phyloP scores from a whole-genome alignment of 1,140 invertebrate species.

The Teleopsis dalmanni region DNA sequence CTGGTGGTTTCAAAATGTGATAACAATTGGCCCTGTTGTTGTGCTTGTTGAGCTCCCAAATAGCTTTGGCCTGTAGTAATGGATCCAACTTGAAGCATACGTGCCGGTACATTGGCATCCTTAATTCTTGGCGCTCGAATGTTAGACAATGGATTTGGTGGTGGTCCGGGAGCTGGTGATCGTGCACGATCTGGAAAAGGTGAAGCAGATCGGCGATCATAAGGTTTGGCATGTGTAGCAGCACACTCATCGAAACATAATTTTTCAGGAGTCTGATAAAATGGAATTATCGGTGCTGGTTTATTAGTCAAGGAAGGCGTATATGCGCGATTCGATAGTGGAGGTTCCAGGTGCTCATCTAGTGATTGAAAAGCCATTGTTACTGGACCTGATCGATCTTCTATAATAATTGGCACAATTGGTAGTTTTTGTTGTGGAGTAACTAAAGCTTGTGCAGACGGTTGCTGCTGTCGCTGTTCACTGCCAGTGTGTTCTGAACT shows the following conservation, averaged over 20 bases:
- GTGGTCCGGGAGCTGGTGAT: constrained; percentile 55
- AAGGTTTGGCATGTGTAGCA: constrained; percentile 49
- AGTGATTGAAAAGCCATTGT: constrained; percentile 54
- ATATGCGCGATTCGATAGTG: constrained; percentile 43
- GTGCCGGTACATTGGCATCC: constrained; percentile 34
- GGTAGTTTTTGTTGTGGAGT: constrained; percentile 17
- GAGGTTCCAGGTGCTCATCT: constrained; percentile 48
- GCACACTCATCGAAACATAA: constrained; percentile 52
- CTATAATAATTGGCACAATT: constrained; percentile 34
- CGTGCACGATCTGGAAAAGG: constrained; percentile 50
- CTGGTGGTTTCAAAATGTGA: constrained; percentile 30
- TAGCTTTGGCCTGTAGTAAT: constrained; percentile 40
- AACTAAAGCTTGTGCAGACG: background rate
- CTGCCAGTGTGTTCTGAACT: background rate
- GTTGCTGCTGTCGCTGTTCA: constrained; percentile 9
- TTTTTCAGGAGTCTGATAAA: constrained; percentile 55
- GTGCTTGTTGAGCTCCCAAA: constrained; percentile 12
- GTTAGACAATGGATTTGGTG: constrained; percentile 52
- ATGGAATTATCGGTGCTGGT: constrained; percentile 56
- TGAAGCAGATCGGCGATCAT: constrained; percentile 48
- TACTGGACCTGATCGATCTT: constrained; percentile 31
- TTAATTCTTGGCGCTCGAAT: constrained; percentile 51
- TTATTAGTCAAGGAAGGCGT: constrained; percentile 59
- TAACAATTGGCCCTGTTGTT: constrained; percentile 22
- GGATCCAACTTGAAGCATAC: constrained; percentile 28